These are phyloP conservation scores for Ursus arctos DNA, from an alignment of 2,113 vertebrate genomes.

Conservation along the genomic window DNA sequence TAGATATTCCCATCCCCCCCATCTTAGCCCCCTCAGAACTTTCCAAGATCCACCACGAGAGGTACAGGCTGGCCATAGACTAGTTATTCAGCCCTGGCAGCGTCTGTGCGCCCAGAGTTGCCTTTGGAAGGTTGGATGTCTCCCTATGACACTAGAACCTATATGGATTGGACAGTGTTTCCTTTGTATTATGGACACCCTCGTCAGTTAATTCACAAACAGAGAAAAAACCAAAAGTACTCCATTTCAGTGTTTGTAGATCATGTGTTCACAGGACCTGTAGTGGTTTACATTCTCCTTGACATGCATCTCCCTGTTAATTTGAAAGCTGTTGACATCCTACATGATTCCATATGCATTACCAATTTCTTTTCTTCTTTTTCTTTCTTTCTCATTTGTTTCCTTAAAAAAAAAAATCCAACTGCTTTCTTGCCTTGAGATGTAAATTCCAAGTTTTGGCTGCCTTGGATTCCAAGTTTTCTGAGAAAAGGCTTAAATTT, in stretches of 20 bases:
- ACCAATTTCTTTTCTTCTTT: background rate
- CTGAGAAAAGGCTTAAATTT: slow-evolving; percentile 46
- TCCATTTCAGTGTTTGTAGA: background rate
- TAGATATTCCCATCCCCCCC: background rate
- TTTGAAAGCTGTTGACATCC: slow-evolving; percentile 13
- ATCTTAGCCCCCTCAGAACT: background rate
- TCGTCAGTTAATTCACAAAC: slow-evolving; percentile 21
- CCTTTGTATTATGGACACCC: background rate
- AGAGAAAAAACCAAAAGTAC: background rate
- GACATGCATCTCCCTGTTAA: background rate
- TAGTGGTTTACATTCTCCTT: background rate
- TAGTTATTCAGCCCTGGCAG: fast-evolving
- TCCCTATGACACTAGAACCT: background rate
- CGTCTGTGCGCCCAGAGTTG: background rate
- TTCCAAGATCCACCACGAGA: background rate
- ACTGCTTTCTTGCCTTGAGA: slow-evolving; percentile 36
- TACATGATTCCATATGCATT: background rate
- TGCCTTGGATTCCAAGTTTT: slow-evolving; percentile 16
- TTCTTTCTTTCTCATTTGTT: slow-evolving; percentile 55
- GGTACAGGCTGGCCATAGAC: background rate
- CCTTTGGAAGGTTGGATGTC: background rate
- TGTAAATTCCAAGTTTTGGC: slow-evolving; percentile 42
- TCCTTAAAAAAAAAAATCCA: background rate
- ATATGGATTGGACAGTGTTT: background rate
- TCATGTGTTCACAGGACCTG: background rate